Evolutionary conservation across 2,888 invertebrate genomes (phyloP).

Genomic region (Pegoplata infirma): DNA sequence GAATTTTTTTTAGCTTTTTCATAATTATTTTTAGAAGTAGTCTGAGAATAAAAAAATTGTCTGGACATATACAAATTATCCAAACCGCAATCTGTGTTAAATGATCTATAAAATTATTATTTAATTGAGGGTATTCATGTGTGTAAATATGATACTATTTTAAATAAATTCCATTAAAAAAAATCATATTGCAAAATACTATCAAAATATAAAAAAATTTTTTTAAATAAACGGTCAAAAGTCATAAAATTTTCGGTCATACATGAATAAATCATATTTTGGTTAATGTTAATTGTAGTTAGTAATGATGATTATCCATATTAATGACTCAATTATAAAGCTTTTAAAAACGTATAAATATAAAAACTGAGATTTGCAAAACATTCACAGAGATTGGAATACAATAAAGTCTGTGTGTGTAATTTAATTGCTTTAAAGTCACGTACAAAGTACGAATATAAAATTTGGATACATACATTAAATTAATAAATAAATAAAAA

Average conservation of each 20-base stretch:
- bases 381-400: neutral
- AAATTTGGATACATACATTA: neutral
- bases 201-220: too few species aligned
- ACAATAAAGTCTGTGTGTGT: neutral
- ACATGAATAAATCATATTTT: neutral
- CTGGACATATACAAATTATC: too few species aligned
- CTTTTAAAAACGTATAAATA: slow-evolving; percentile 1
- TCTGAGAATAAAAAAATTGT: too few species aligned
- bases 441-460: slow-evolving; percentile 19
- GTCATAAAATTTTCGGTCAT: neutral
- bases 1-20: too few species aligned
- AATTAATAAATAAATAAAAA: neutral
- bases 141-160: neutral
- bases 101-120: slow-evolving; percentile 14
- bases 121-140: neutral
- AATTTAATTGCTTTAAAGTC: slow-evolving; percentile 5
- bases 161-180: too few species aligned
- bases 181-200: too few species aligned
- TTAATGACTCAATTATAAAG: slow-evolving; percentile 24
- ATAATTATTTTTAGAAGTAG: too few species aligned
- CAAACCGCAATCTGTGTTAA: too few species aligned
- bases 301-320: neutral
- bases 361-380: neutral
- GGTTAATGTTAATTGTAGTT: too few species aligned
- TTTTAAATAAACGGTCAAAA: neutral